Evolutionary conservation across 2,888 invertebrate genomes (phyloP), one percentile per base, ranked within the genome.

Genomic region (Pteria penguin): DNA sequence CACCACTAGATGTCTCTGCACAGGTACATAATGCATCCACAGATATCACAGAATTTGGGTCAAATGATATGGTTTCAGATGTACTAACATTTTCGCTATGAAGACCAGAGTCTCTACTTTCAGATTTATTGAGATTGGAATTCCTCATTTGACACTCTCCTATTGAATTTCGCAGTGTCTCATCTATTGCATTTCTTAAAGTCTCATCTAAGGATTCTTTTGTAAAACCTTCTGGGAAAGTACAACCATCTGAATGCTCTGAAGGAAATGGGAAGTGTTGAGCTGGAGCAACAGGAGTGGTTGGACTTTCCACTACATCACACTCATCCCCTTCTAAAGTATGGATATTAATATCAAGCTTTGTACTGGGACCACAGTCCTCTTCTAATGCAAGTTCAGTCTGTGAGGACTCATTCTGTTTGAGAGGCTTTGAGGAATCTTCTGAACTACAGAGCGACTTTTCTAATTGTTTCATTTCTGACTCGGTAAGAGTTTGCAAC

Each of bases 391-490:
- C 83, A 54, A 81, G 81, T 54, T 85, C 85, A 4, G 82, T 78
- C 68, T 85, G 85, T 58, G 78, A 80, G 22, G 73, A 70, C 61
- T 82, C 77, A 58, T 55, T 71, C 52, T 79, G 75, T 4, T 75
- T 54, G 24, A 82, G 75, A 18, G 84, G 72, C 29, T 84, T 82
- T 8, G 80, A 84, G 5, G 88, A 87, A 29, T 88, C 88, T 55
- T 98, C 97, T 85, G 96, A 96, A 87, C 97, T 97, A 92, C 98
- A 98, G 69, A 98, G 93, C 80, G 97, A 93, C 86, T 97, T 95
- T 91, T 98, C 98, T 77, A 98, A 92, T 83, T 96, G 95, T 89
- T 95, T 94, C 84, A 98, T 93, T 92, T 98, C 98, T 63, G 95
- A 94, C 78, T 95, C 94, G 89, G 95, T 96, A 84, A 98, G 92